Percentiles rank a stretch among this genome's conserved stretches.
Conservation (phyloP, 2,113 vertebrate species). For the Bos indicus region DNA sequence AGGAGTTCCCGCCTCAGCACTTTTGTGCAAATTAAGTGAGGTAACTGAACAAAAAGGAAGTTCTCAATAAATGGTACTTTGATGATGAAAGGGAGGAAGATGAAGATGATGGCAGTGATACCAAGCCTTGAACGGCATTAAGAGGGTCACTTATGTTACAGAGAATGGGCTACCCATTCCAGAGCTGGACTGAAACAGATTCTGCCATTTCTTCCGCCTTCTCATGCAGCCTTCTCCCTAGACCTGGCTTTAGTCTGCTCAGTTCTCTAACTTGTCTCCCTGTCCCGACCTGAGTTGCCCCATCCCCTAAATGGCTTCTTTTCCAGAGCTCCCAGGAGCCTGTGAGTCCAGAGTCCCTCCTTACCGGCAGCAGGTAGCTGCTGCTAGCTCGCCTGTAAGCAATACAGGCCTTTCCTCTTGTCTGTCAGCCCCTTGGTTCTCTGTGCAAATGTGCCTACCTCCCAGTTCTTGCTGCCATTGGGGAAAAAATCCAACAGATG, state of each 20-base stretch:
- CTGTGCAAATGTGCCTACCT: background rate
- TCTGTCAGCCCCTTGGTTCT: background rate
- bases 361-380: background rate
- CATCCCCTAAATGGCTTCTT: background rate
- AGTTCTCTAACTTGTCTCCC: background rate
- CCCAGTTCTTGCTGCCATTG: background rate
- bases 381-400: background rate
- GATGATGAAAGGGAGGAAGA: background rate
- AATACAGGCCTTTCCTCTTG: background rate
- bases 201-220: background rate
- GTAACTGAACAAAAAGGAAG: background rate
- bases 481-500: background rate
- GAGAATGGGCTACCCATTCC: background rate
- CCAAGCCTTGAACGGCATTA: background rate
- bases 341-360: background rate
- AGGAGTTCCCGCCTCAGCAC: background rate
- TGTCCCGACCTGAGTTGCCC: background rate
- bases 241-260: background rate
- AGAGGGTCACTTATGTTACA: background rate
- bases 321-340: background rate
- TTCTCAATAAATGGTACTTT: background rate
- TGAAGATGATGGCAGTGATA: background rate
- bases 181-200: background rate
- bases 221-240: background rate
- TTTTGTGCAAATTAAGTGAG: background rate